Percentiles rank a stretch among this genome's conserved stretches.
phyloP scores from a whole-genome alignment of 2,888 invertebrate genomes.

The Patella pellucida region DNA sequence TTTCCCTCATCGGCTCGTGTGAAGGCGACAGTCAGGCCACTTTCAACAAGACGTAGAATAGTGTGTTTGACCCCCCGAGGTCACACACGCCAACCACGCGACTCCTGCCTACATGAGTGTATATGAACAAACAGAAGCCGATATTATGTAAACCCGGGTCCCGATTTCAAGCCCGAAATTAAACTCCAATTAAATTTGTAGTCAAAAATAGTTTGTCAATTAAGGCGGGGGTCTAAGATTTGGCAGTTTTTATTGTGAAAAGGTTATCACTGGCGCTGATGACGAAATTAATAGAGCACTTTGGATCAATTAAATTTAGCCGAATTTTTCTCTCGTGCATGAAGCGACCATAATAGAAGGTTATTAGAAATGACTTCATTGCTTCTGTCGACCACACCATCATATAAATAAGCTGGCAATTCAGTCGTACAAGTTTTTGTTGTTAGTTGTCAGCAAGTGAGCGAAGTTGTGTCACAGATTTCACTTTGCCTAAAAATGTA shows the following conservation, averaged over 20 bases:
- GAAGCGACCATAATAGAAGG: neutral
- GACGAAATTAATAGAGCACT: conserved; percentile 12
- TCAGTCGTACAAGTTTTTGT: neutral
- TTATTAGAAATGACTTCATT: neutral
- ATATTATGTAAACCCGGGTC: neutral
- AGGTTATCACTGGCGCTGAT: conserved; percentile 8
- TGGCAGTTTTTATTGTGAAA: neutral
- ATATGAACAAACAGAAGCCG: neutral
- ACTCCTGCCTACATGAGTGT: neutral
- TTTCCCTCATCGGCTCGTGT: conserved; percentile 4
- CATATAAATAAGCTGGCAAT: conserved; percentile 2
- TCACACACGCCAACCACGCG: neutral
- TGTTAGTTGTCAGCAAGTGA: too few species aligned
- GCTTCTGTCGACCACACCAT: neutral
- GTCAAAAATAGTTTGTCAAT: neutral
- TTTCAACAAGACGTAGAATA: neutral
- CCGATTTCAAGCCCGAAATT: neutral
- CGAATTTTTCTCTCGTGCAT: neutral
- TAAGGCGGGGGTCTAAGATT: neutral
- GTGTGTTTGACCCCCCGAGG: neutral
- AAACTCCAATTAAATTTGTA: conserved; percentile 5
- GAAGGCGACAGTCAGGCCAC: neutral
- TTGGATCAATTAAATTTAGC: conserved; percentile 7
- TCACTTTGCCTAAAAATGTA: neutral
- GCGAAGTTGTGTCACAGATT: too few species aligned